Evolutionary conservation across 1,140 invertebrate species (phyloP), one percentile per base, ranked within the genome.

Genomic region (Chymomyza costata): DNA sequence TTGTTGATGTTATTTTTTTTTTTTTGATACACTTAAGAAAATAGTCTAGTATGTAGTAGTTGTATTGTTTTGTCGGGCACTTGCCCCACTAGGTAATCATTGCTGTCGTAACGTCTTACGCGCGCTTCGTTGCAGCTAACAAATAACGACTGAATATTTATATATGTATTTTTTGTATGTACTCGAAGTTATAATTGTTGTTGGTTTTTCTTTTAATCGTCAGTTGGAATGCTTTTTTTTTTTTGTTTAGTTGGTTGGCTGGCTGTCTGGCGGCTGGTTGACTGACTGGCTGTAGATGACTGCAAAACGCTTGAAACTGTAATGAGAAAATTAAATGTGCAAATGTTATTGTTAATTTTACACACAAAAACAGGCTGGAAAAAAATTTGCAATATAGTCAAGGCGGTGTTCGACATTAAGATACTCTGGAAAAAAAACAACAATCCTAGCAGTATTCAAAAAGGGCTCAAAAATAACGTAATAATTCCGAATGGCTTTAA

Each of bases 51-150:
- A n/a, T 49, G 38, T 43, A 5, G 11, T n/a, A 1, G 13, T 28
- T 28, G 6, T 16, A 35, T 54, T 32, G 30, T 21, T 32, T 40
- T 13, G 15, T 43, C 15, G 41, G 41, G 52, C 55, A 40, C 13
- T 18, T 19, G 56, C 56, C 51, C n/a, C 56, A 49, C 52, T 71
- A 71, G 40, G 70, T 76, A 59, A 76, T 76, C 71, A 76, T 76
- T 47, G 60, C 8, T 25, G 21, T 5, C 21, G 21, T 25, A 3
- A 25, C 60, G 46, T 32, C 40, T 47, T 13, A 16, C 41, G 11
- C 5, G 3, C n/a, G 6, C 35, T 40, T 15, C 6, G 19, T 8
- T 10, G 37, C 10, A 19, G n/a, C n/a, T n/a, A 43, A 28, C 28
- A 45, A 52, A n/a, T n/a, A 17, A 44, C 15, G 37, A n/a, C n/a